These are phyloP conservation scores for Puffinus mauretanicus DNA, from an alignment of 2,113 vertebrate genomes.

Conservation along the genomic window DNA sequence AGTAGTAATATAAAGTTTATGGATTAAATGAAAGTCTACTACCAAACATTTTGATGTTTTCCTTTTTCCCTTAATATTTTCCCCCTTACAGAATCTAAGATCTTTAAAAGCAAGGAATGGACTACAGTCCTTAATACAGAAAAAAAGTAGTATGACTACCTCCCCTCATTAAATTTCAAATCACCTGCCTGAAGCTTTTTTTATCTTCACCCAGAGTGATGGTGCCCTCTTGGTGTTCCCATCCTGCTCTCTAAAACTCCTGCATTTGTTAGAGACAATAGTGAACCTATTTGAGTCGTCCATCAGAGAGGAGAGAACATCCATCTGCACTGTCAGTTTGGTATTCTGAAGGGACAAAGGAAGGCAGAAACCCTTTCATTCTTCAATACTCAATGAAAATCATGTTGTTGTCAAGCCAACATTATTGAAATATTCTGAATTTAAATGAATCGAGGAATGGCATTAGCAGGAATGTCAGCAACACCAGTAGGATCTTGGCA, in stretches of 20 bases:
- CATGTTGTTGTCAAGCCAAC: neutral
- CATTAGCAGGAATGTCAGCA: constrained; percentile 27
- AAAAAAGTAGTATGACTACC: neutral
- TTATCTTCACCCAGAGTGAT: neutral
- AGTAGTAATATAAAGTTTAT: neutral
- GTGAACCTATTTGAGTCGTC: neutral
- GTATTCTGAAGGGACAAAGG: neutral
- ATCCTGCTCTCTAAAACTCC: neutral
- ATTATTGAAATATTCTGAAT: neutral
- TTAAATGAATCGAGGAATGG: constrained; percentile 2
- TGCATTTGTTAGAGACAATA: neutral
- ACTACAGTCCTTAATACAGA: neutral
- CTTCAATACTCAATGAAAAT: neutral
- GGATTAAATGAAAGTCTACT: neutral
- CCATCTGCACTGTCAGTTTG: neutral
- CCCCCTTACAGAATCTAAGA: neutral
- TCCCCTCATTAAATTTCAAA: neutral
- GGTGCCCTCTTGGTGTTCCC: neutral
- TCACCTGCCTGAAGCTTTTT: neutral
- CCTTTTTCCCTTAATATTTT: neutral
- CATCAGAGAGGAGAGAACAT: neutral
- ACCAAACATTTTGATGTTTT: neutral
- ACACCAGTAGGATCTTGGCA: constrained; percentile 6
- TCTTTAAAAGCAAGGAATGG: neutral
- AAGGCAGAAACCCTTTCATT: neutral